Evolutionary conservation across 2,797 vertebrate genomes (phyloP).

Genomic region (Coregonus suidteri): DNA sequence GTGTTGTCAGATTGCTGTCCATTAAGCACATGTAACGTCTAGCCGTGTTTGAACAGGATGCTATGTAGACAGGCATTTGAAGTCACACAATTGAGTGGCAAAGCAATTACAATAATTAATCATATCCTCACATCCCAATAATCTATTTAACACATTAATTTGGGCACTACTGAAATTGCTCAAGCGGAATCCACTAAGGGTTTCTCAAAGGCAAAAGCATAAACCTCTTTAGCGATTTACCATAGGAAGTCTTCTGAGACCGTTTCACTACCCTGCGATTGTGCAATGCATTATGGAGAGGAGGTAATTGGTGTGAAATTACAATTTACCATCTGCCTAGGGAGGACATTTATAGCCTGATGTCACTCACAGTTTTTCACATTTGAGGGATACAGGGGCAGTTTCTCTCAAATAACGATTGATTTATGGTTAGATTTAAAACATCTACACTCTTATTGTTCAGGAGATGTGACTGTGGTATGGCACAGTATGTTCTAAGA

Average conservation of each 20-base stretch:
- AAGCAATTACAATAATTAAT: constrained; percentile 66
- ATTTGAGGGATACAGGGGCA: background rate
- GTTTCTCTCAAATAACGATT: background rate
- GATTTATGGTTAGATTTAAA: constrained; percentile 12
- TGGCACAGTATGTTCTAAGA: no score
- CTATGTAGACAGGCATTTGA: background rate
- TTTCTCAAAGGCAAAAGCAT: constrained; percentile 51
- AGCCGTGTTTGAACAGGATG: background rate
- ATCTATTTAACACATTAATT: constrained; percentile 69
- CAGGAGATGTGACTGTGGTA: background rate
- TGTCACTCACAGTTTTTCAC: constrained; percentile 39
- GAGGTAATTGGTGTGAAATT: constrained; percentile 76
- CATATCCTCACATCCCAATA: constrained; percentile 68
- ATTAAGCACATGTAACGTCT: background rate
- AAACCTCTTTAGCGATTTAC: constrained; percentile 67
- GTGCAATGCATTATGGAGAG: constrained; percentile 64
- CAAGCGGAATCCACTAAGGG: constrained; percentile 64
- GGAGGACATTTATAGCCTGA: constrained; percentile 49
- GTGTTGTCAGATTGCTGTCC: no score
- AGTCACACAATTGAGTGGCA: constrained; percentile 48
- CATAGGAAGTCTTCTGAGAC: constrained; percentile 61
- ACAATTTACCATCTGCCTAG: constrained; percentile 59
- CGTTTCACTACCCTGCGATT: constrained; percentile 67
- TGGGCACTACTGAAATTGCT: constrained; percentile 69
- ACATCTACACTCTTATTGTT: background rate